phyloP scores from a whole-genome alignment of 35 echinoderm and acorn worm genomes.

The Hemicentrotus pulcherrimus region DNA sequence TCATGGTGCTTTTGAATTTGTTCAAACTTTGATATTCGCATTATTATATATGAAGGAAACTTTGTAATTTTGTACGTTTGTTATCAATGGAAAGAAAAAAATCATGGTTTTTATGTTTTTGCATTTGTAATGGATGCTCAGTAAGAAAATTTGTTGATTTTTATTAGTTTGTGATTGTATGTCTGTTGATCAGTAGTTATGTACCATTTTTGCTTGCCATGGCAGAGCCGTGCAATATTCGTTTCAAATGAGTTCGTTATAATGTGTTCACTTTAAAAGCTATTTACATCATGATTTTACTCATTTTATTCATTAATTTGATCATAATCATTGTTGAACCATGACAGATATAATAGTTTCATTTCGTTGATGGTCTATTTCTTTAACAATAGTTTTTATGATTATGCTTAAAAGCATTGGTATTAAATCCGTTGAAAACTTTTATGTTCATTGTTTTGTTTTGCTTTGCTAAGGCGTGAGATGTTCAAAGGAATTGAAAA shows the following conservation, averaged over 20 bases:
- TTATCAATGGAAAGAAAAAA: not conserved
- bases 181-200: not conserved
- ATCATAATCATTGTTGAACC: not conserved
- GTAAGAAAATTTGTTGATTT: not conserved
- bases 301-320: not conserved
- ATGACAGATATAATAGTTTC: not conserved
- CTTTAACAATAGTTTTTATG: not conserved
- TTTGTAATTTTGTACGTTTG: slow-evolving; percentile 36
- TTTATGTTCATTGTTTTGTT: not conserved
- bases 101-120: not conserved
- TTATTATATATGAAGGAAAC: not conserved
- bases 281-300: not conserved
- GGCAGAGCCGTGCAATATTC: slow-evolving; percentile 28
- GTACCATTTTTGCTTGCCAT: not conserved
- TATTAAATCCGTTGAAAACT: not conserved
- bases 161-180: not conserved
- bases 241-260: not conserved
- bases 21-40: not conserved
- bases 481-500: not conserved
- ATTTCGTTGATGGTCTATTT: not conserved
- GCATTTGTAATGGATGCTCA: not conserved
- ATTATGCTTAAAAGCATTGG: not conserved
- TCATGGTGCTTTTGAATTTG: slow-evolving; percentile 4
- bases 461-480: not conserved
- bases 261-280: not conserved